Conservation (phyloP, 2,797 vertebrate genomes). For the Sciurus vulgaris region DNA sequence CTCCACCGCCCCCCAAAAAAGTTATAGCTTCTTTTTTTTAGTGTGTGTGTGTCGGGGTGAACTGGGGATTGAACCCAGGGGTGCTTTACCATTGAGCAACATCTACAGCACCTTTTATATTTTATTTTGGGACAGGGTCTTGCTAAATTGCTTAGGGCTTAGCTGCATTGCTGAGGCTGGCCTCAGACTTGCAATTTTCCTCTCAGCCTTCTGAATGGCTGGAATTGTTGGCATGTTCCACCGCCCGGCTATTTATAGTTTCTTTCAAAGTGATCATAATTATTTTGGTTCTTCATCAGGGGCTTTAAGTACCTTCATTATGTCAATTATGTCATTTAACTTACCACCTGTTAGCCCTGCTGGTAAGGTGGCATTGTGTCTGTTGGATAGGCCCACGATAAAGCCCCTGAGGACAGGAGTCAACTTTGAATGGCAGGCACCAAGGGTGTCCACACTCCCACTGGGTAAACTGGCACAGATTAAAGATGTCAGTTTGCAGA, state of each 20-base stretch:
- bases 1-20: background rate
- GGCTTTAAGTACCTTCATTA: conserved; percentile 49
- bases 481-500: background rate
- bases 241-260: no score
- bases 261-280: background rate
- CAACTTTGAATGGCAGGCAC: background rate
- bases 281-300: background rate
- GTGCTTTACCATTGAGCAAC: no score
- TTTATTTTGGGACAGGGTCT: no score
- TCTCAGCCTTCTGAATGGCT: no score
- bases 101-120: no score
- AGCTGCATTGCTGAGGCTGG: no score
- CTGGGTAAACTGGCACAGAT: background rate
- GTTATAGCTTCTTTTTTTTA: background rate
- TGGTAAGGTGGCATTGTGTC: conserved; percentile 48
- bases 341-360: conserved; percentile 48
- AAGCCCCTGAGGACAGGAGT: background rate
- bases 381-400: background rate
- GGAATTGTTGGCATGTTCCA: no score
- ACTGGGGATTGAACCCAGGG: no score
- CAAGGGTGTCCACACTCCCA: background rate
- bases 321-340: conserved; percentile 53
- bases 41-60: no score
- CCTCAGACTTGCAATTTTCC: no score
- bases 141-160: no score